Evolutionary conservation across 2,113 vertebrate species (phyloP), one percentile per base, ranked within the genome.

Genomic region (Phoxinus phoxinus): DNA sequence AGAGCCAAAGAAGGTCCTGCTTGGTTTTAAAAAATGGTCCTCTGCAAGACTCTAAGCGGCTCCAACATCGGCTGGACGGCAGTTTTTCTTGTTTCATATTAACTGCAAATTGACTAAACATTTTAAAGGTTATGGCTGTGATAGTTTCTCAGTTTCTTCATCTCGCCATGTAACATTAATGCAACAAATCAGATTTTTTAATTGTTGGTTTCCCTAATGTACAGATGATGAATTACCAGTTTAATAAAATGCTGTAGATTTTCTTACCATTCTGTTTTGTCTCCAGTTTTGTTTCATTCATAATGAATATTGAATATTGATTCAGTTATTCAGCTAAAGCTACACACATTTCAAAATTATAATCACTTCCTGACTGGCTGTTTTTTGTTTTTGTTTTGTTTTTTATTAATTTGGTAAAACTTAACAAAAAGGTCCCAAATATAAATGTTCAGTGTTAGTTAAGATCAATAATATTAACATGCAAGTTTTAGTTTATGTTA

Each of bases 231-330:
- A 90, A 92, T 94, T 96, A 95, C 97, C 94, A 96, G 95, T 98
- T 98, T 97, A 98, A 97, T 99, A 98, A 99, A 96, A 92, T 51
- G 27, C 71, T 87, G 91, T 96, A 95, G 96, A 95, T 97, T 98
- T 97, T 95, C 94, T 95, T 92, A 96, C 17, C 25, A 59, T 4
- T 61, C 10, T n/a, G 11, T 86, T 74, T 51, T 6, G 59, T 86
- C 21, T 86, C 15, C 15, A 35, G 17, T 83, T 75, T 80, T 46
- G 19, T 78, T 73, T 53, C 3, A 51, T 35, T 88, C 80, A 93
- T 90, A 90, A 15, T 59, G 65, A 21, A 69, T 69, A 19, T 21
- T 35, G 13, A 10, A 6, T 30, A 3, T 65, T 10, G 27, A 69
- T 69, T 8, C 7, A 21, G 65, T 67, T 32, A 17, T 67, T 67